Evolutionary conservation across 2,797 vertebrate genomes (phyloP), one percentile per base, ranked within the genome.

Genomic region (Meriones psammophilus): DNA sequence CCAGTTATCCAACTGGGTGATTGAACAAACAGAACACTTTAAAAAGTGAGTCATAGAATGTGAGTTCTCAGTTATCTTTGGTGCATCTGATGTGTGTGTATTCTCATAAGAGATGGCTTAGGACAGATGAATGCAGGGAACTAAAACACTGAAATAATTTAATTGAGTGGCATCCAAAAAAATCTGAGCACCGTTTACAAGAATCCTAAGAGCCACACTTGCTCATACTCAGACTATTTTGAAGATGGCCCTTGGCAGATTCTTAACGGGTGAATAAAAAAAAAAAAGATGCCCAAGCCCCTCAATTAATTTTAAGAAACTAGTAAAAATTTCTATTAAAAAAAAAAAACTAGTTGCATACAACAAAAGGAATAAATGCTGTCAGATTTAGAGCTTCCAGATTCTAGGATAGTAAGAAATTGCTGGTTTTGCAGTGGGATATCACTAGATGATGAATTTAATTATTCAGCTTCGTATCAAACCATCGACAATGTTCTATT

Each of bases 121-220:
- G 76, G 39, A 69, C 33, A 30, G 26, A 22, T 93, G 7, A 74
- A 66, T 42, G 2, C 56, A 92, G 50, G 92, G 36, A 93, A 78
- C 0, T 54, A 46, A 84, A 69, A 39, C 69, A 36, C 10, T 68
- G 13, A 93, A 77, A n/a, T 69, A 66, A 50, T 42, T 89, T 84
- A 20, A 64, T 12, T 68, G 8, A 36, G 0, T 60, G 39, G 26
- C 60, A 8, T 28, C 50, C 54, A 95, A 80, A 76, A 26, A 42
- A 92, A 74, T 2, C 14, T 66, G 28, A 96, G 24, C 1, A 92
- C 71, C 76, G 56, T 92, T 95, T 91, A n/a, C 87, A 89, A 84
- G 26, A 94, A 71, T 42, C 8, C 1, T 54, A 33, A 66, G 13
- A 62, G 50, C 22, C 2, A 73, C 17, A 0, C 0, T 13, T 10